Base-by-base conservation (phyloP, 2,113 vertebrate species). In the Sigmodon hispidus region DNA sequence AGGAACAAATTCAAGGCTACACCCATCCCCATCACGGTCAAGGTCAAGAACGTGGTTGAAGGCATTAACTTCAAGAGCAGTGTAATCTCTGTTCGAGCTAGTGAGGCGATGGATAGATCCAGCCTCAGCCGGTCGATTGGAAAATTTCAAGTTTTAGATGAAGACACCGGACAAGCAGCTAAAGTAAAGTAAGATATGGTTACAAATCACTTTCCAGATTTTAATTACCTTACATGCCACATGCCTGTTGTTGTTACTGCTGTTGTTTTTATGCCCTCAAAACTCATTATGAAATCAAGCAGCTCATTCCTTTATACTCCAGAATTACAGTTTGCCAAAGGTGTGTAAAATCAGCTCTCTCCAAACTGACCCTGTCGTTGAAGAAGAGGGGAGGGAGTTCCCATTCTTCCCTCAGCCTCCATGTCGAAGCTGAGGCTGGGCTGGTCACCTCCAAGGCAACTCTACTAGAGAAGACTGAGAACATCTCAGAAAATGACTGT, bases 31-130 rank as follows among this genome's bases (percentile, higher is more conserved):
- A 96, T 99, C 94, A 98, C 72, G 97, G 97, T 99, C 83, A 98
- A 98, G 11, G 98, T 99, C 87, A 96, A 98, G 89, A 98, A 99
- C 40, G 98, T 99, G 52, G 88, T 3, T 12, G 99, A 99, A 97
- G 98, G 99, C 50, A 96, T 97, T 73, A 0, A 91, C 12, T 99
- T 99, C 86, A 98, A 96, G 2, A 98, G 98, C 91, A 96, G 50
- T 24, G 97, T 70, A 9, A 91, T 98, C 91, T 80, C 93, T 0
- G 59, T 98, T 93, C 79, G 89, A 19, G 80, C 96, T 45, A 98
- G 91, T 11, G 98, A 98, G 92, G 97, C 93, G 29, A 92, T 95
- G 72, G 89, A 80, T 13, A 75, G 12, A 40, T 86, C 95, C 3
- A 94, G 73, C 76, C 59, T 97, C 81, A 89, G 40, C 43, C 81